A percentile compares a stretch with the other conserved stretches of the same genome.
These are phyloP conservation scores for Sepiola atlantica DNA, from an alignment of 2,888 invertebrate species.

Conservation along the genomic window DNA sequence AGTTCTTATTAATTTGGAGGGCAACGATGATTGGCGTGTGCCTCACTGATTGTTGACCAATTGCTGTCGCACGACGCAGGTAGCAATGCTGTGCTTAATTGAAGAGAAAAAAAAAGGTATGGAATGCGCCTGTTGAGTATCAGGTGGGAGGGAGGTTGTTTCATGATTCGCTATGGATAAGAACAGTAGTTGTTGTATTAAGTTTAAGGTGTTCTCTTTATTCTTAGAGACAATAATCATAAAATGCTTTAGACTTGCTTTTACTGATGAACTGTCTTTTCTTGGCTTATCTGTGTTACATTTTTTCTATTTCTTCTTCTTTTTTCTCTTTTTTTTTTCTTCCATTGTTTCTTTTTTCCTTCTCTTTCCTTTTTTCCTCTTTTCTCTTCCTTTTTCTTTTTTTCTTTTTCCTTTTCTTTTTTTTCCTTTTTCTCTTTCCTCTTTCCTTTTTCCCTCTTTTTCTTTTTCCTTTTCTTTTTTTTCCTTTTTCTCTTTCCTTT, in stretches of 20 bases:
- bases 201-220: neutral
- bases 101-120: neutral
- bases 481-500: no score
- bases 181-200: neutral
- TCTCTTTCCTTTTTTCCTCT: neutral
- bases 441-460: no score
- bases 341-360: neutral
- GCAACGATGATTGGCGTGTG: neutral
- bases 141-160: neutral
- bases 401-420: no score
- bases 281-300: no score
- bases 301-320: neutral
- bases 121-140: neutral
- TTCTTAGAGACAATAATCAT: neutral
- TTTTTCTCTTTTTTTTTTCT: neutral
- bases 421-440: no score
- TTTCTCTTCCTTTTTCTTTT: neutral
- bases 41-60: neutral
- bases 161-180: neutral
- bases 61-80: neutral
- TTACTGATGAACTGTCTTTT: neutral
- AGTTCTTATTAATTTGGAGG: conserved; percentile 14
- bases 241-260: neutral
- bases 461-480: no score
- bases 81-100: neutral